phyloP scores from a whole-genome alignment of 1,140 invertebrate species.

The Frieseomelitta varia region DNA sequence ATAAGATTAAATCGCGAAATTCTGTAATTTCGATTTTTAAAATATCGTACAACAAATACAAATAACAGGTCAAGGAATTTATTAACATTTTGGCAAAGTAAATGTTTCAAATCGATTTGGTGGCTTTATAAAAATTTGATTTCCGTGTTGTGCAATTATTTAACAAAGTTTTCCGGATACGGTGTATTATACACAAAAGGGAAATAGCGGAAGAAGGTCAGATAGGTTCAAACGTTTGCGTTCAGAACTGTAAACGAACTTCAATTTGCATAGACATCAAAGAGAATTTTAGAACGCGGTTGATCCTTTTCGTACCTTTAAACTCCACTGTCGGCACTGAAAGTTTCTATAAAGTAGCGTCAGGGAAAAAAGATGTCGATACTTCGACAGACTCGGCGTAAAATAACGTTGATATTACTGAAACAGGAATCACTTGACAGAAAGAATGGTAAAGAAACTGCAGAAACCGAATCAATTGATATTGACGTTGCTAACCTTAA shows the following conservation, averaged over 20 bases:
- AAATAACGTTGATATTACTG: too few relatives aligned
- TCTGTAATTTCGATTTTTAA: too few relatives aligned
- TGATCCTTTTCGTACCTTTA: constrained; percentile 3
- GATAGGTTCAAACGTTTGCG: not conserved
- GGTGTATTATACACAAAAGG: not conserved
- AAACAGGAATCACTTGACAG: too few relatives aligned
- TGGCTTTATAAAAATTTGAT: not conserved
- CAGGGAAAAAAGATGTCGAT: too few relatives aligned
- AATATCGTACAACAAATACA: not conserved
- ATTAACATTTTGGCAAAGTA: not conserved
- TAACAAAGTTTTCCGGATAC: not conserved
- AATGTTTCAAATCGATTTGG: not conserved
- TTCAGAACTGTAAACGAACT: not conserved
- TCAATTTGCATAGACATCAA: constrained; percentile 1
- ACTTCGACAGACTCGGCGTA: too few relatives aligned
- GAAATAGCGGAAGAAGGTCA: not conserved
- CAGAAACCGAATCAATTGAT: too few relatives aligned
- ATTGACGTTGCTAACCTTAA: too few relatives aligned
- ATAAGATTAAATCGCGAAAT: too few relatives aligned
- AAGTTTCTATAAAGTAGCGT: not conserved
- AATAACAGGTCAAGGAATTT: not conserved
- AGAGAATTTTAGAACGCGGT: not conserved
- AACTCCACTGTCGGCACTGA: not conserved
- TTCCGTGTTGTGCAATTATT: not conserved
- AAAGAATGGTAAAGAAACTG: too few relatives aligned